A percentile compares a stretch with the other conserved stretches of the same genome.
Evolutionary conservation across 1,140 invertebrate species (phyloP).

Genomic region (Contarinia nasturtii): DNA sequence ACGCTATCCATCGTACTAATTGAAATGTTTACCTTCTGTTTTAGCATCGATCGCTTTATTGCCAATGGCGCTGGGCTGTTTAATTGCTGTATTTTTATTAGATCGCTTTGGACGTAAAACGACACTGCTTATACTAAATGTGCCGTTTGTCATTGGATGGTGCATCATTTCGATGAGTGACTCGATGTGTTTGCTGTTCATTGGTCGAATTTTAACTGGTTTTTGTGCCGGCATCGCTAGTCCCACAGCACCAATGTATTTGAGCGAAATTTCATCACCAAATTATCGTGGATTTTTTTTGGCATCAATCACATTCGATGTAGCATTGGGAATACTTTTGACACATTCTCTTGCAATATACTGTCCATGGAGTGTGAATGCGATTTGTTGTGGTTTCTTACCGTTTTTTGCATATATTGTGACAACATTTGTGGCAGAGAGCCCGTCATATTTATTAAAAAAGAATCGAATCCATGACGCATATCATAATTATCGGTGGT

Average conservation of each 20-base stretch:
- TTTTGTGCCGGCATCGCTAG: conserved; percentile 30
- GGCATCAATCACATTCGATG: conserved; percentile 29
- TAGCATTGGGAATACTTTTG: conserved; percentile 32
- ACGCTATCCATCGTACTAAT: background rate
- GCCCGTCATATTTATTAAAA: conserved; percentile 44
- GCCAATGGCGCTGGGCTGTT: conserved; percentile 36
- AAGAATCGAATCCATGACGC: conserved; percentile 30
- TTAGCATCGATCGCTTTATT: conserved; percentile 34
- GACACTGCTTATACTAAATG: conserved; percentile 34
- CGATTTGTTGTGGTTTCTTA: conserved; percentile 25
- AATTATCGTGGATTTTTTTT: conserved; percentile 34
- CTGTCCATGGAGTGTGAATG: conserved; percentile 34
- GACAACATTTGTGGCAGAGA: conserved; percentile 40
- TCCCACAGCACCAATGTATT: conserved; percentile 29
- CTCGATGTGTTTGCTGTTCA: conserved; percentile 29
- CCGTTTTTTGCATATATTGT: conserved; percentile 27
- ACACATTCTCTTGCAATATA: conserved; percentile 38
- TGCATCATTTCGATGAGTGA: conserved; percentile 32
- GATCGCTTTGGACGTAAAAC: conserved; percentile 44
- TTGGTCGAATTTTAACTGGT: conserved; percentile 47
- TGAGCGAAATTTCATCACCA: conserved; percentile 34
- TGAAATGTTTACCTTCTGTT: conserved; percentile 6
- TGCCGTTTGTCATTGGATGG: conserved; percentile 47
- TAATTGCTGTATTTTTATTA: conserved; percentile 35
- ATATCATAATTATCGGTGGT: conserved; percentile 27